Evolutionary conservation across 64 coral and sea anemone genomes (phyloP), one percentile per base, ranked within the genome.

Genomic region (Porites australiensis): DNA sequence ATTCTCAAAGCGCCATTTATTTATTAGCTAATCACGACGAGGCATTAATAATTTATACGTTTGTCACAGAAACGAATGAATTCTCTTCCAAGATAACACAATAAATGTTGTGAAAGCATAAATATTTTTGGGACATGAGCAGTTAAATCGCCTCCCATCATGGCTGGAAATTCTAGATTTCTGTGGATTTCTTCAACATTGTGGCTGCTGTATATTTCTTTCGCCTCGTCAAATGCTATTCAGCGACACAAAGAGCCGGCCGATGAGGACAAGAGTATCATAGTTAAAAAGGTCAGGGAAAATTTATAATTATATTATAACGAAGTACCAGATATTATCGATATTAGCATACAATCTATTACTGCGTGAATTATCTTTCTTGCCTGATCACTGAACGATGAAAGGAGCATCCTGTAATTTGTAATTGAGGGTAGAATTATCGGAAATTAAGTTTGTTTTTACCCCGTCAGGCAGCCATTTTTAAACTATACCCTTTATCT

Each of bases 241-340:
- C 22, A 68, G 69, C 61, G 67, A 12, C 81, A 84, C 2, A 84
- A 45, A 51, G 18, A 45, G 63, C 81, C 81, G 58, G 11, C 16
- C 44, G 81, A 84, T 20, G 81, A 84, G 3, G 62, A 84, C 62
- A 69, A 50, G 61, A 67, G 51, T 19, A 22, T 84, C 52, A 84
- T 67, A 49, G 81, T 84, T 67, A 84, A 84, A 84, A 84, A 84
- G 81, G 81, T 84, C 16, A 50, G 81, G 21, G 19, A 69, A 51
- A 51, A 2, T 57, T 57, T 57, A 57, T 57, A 57, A 57, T 9
- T 57, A 57, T 57, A 12, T 57, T 9, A 9, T 57, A 12, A 57
- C 7, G 12, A 57, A 12, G 12, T 57, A 5, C 54, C 7, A 57
- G 54, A 57, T 57, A 7, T 57, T 57, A 57, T 57, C 54, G 7